Conservation (phyloP, 37 sponge, comb jelly and placozoan species). For the Lycopodina hypogea region DNA sequence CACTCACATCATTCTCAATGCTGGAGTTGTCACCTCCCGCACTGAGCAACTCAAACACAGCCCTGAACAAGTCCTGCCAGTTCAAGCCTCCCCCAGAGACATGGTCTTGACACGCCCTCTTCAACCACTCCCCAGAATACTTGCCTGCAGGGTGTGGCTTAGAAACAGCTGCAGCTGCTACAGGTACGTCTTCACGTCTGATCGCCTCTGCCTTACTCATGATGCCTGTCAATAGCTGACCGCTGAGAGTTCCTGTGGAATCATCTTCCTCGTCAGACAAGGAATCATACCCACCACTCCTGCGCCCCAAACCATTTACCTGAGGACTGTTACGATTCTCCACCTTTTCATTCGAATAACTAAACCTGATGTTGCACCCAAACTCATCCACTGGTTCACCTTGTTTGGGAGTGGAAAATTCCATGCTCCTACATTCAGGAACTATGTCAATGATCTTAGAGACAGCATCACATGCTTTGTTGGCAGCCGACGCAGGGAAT, state of each 20-base stretch:
- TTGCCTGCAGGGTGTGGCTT: not conserved
- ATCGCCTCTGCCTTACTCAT: not conserved
- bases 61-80: slow-evolving; percentile 48
- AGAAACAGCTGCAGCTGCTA: not conserved
- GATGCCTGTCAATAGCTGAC: not conserved
- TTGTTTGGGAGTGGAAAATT: not conserved
- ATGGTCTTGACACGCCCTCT: slow-evolving; percentile 37
- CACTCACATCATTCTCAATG: slow-evolving; percentile 68
- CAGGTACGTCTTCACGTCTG: not conserved
- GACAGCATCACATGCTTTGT: slow-evolving; percentile 33
- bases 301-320: not conserved
- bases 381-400: slow-evolving; percentile 49
- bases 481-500: slow-evolving; percentile 66
- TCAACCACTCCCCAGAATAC: slow-evolving; percentile 50
- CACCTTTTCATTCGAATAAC: not conserved
- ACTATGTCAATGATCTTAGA: slow-evolving; percentile 20
- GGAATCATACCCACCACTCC: slow-evolving; percentile 21
- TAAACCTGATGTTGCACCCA: slow-evolving; percentile 62
- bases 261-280: slow-evolving; percentile 50
- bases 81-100: slow-evolving; percentile 6
- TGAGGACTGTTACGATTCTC: not conserved
- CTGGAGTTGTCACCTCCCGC: slow-evolving; percentile 32
- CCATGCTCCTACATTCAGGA: slow-evolving; percentile 1
- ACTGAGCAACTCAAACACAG: slow-evolving; percentile 62
- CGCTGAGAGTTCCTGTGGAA: not conserved